Evolutionary conservation across 23 tunicate genomes (phyloP).

Genomic region (Oikopleura vanhoeffeni): DNA sequence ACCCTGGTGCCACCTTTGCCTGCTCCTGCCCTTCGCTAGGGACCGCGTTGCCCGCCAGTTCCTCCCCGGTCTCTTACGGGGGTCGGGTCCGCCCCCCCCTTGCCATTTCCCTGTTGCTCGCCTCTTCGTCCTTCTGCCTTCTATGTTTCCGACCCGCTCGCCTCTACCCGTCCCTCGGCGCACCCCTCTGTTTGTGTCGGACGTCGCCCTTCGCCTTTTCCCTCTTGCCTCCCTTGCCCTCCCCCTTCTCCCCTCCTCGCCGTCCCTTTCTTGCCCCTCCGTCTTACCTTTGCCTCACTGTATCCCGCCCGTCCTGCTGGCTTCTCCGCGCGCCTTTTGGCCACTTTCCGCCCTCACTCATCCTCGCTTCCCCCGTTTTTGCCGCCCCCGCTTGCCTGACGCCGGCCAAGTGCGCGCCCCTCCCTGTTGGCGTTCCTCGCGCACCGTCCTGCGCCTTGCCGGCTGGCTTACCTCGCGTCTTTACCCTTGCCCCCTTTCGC

Average conservation of each 20-base stretch:
- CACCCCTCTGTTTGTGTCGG: background rate
- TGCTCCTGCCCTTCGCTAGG: background rate
- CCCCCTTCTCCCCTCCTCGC: background rate
- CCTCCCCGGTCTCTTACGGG: background rate
- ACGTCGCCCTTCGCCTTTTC: background rate
- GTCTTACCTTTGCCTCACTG: background rate
- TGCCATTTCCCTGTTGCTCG: background rate
- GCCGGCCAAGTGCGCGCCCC: background rate
- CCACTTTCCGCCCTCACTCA: constrained; percentile 5
- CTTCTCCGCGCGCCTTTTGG: background rate
- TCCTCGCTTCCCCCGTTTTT: background rate
- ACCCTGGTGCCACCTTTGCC: background rate
- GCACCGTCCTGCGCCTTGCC: no score
- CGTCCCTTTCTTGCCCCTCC: background rate
- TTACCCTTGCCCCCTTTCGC: no score
- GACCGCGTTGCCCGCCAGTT: background rate
- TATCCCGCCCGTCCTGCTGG: background rate
- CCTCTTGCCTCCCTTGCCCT: background rate
- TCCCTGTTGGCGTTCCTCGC: background rate
- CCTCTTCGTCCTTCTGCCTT: background rate
- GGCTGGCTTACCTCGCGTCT: no score
- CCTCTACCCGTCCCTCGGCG: background rate
- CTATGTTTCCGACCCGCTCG: background rate
- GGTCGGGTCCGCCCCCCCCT: background rate
- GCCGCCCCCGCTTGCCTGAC: background rate